These are phyloP conservation scores for Fulmarus glacialis DNA, from an alignment of 2,113 vertebrate genomes.

Conservation along the genomic window DNA sequence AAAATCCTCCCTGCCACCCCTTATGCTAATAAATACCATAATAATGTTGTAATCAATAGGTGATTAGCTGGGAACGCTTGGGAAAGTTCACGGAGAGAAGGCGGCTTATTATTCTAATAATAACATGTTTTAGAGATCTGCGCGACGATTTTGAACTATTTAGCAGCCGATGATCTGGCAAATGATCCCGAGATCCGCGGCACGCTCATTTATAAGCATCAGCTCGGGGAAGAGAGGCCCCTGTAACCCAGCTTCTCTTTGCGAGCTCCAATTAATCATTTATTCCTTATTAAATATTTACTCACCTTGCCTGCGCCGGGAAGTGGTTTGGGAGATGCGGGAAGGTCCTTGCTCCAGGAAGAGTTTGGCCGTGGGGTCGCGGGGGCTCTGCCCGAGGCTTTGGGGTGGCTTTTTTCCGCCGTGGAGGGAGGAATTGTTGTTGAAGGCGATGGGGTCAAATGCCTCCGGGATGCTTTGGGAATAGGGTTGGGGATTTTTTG, in stretches of 20 bases:
- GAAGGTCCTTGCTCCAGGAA: background rate
- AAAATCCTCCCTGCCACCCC: background rate
- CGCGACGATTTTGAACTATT: background rate
- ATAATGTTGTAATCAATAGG: background rate
- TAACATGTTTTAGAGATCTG: background rate
- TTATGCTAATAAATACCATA: background rate
- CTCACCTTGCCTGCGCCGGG: background rate
- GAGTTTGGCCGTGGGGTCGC: background rate
- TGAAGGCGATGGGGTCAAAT: accelerated
- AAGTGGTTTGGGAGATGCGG: background rate
- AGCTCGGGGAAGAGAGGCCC: background rate
- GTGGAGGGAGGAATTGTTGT: background rate
- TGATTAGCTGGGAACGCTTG: background rate
- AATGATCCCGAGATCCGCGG: background rate
- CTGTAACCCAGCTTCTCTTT: background rate
- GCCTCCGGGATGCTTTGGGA: background rate
- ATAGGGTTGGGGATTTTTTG: background rate
- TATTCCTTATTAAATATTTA: conserved; percentile 32
- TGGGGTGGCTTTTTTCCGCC: background rate
- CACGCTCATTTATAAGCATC: background rate
- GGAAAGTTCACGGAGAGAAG: background rate
- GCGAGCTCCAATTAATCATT: background rate
- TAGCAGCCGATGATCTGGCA: background rate
- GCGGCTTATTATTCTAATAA: background rate
- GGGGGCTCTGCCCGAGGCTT: background rate